Conservation (phyloP, 2,113 vertebrate genomes). For the Sceloporus tristichus region DNA sequence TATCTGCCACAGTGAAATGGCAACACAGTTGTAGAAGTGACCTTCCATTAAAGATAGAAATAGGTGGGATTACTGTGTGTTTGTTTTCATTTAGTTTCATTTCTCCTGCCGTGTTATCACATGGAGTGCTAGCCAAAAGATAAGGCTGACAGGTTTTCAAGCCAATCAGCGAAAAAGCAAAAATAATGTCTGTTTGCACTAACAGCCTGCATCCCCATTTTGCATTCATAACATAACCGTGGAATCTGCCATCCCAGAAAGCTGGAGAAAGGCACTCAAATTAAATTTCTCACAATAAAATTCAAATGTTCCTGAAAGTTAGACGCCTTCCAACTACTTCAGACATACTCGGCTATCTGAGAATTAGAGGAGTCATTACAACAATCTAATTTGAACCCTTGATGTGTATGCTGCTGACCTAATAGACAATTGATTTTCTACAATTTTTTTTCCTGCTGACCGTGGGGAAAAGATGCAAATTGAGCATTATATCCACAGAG, state of each 20-base stretch:
- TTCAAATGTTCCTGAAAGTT: slow-evolving; percentile 57
- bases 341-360: slow-evolving; percentile 66
- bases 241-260: neutral
- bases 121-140: neutral
- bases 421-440: slow-evolving; percentile 88
- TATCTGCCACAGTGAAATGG: slow-evolving; percentile 12
- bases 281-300: neutral
- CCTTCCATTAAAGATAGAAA: slow-evolving; percentile 22
- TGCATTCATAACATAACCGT: neutral
- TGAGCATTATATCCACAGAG: slow-evolving; percentile 84
- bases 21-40: neutral
- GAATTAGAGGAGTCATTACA: slow-evolving; percentile 72
- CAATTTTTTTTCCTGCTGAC: slow-evolving; percentile 86
- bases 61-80: neutral
- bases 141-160: neutral
- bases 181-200: neutral
- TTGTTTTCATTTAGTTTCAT: slow-evolving; percentile 9
- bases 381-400: slow-evolving; percentile 79
- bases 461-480: slow-evolving; percentile 89
- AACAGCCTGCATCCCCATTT: neutral
- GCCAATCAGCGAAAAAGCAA: neutral
- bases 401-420: slow-evolving; percentile 89
- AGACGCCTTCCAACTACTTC: slow-evolving; percentile 70
- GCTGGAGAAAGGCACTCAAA: neutral
- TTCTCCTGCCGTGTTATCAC: neutral